Conservation (phyloP, 2,113 vertebrate species). For the Euleptes europaea region DNA sequence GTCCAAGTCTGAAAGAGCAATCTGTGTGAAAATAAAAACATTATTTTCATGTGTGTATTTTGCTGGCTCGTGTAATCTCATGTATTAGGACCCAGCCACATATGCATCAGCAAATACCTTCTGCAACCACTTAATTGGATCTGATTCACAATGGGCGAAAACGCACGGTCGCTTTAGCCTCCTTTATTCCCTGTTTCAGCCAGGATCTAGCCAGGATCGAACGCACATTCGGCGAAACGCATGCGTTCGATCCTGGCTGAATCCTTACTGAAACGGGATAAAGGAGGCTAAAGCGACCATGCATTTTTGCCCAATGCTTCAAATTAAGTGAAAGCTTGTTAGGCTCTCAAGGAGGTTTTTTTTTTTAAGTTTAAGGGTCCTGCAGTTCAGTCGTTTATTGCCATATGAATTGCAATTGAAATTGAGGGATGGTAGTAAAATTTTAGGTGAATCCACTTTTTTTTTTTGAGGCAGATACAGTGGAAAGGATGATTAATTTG, state of each 20-base stretch:
- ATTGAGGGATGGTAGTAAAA: not conserved
- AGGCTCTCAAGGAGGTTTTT: not conserved
- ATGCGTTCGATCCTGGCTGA: too few relatives aligned
- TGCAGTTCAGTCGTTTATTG: not conserved
- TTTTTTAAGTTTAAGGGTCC: not conserved
- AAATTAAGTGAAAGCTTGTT: not conserved
- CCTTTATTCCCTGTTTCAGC: too few relatives aligned
- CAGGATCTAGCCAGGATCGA: too few relatives aligned
- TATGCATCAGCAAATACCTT: not conserved
- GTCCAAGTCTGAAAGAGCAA: not conserved
- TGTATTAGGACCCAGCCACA: not conserved
- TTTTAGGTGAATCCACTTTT: rapidly evolving
- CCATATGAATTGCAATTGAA: not conserved
- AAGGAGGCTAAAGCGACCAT: too few relatives aligned
- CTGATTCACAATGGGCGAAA: too few relatives aligned
- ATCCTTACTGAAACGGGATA: too few relatives aligned
- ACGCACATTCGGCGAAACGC: too few relatives aligned
- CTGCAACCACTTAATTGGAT: not conserved
- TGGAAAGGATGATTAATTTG: not conserved
- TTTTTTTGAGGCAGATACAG: too few relatives aligned
- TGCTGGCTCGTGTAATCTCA: not conserved
- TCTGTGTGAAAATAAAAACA: not conserved
- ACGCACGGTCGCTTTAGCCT: too few relatives aligned
- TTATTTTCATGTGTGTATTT: not conserved
- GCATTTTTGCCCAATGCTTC: too few relatives aligned